phyloP scores from a whole-genome alignment of 53 echinoderm and acorn worm species.

The Luidia sarsii region DNA sequence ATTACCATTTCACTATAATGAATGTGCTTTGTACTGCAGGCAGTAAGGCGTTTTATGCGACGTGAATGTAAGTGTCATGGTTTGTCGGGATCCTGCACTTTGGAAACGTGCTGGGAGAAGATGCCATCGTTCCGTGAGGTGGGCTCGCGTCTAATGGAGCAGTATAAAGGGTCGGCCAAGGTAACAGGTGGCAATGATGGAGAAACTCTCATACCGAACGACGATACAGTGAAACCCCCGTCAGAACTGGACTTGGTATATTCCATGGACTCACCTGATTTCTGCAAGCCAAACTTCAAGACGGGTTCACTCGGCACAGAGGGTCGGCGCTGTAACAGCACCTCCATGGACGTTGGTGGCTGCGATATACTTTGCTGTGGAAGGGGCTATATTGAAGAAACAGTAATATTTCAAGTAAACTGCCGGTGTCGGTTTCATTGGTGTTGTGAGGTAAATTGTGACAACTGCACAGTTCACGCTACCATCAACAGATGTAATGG shows the following conservation, averaged over 20 bases:
- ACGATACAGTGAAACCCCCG: constrained; percentile 72
- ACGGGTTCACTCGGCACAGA: constrained; percentile 89
- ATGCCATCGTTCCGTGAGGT: constrained; percentile 91
- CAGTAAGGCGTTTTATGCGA: constrained; percentile 71
- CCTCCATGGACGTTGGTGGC: constrained; percentile 84
- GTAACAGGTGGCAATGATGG: constrained; percentile 94
- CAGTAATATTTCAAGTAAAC: constrained; percentile 63
- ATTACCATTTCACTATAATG: too few relatives aligned
- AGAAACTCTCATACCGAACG: constrained; percentile 74
- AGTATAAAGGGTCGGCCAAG: constrained; percentile 87
- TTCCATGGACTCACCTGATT: constrained; percentile 83
- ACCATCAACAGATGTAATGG: constrained; percentile 93
- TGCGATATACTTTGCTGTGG: constrained; percentile 93
- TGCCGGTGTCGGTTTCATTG: constrained; percentile 96
- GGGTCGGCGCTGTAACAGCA: constrained; percentile 83
- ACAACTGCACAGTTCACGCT: constrained; percentile 74
- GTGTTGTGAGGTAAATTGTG: constrained; percentile 98
- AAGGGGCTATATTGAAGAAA: constrained; percentile 75
- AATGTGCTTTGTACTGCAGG: constrained; percentile 68
- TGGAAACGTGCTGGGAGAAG: constrained; percentile 88
- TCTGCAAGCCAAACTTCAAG: constrained; percentile 80
- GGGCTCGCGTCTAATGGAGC: constrained; percentile 76
- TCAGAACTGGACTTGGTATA: constrained; percentile 75
- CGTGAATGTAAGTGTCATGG: constrained; percentile 89
- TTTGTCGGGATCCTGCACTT: constrained; percentile 75